Percentiles rank a stretch among this genome's conserved stretches.
Evolutionary conservation across 2,888 invertebrate species (phyloP).

Genomic region (Parapristionchus giblindavisi): DNA sequence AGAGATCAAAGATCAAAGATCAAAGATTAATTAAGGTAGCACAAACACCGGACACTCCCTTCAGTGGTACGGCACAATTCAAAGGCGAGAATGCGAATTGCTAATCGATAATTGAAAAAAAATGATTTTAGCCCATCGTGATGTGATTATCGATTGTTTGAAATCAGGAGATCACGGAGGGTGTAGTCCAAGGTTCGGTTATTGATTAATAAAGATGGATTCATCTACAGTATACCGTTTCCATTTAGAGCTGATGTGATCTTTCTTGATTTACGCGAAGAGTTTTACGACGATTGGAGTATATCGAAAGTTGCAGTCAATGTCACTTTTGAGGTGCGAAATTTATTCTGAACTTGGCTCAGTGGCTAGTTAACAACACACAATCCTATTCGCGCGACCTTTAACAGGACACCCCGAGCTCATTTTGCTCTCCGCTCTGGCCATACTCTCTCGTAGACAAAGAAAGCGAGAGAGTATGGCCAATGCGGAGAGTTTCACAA

Average conservation of each 20-base stretch:
- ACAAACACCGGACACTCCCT: background rate
- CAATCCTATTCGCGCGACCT: no score
- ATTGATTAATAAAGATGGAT: background rate
- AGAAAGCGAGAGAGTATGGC: background rate
- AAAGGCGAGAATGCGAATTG: background rate
- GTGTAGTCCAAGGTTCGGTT: constrained; percentile 16
- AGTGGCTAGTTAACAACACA: no score
- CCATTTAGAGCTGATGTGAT: constrained; percentile 5
- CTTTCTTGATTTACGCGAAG: constrained; percentile 17
- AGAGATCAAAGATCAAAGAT: background rate
- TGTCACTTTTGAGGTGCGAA: constrained; percentile 15
- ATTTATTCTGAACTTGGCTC: no score
- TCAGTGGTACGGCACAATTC: constrained; percentile 2
- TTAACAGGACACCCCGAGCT: no score
- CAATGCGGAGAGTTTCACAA: background rate
- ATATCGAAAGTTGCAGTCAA: constrained; percentile 22
- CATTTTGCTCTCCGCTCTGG: no score
- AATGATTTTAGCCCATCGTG: background rate
- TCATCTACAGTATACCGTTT: background rate
- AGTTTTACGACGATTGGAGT: constrained; percentile 30
- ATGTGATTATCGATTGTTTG: constrained; percentile 8
- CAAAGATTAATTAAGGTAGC: background rate
- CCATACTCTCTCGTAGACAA: no score
- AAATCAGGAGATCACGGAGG: constrained; percentile 11
- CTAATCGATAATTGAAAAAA: background rate